Evolutionary conservation across 2,113 vertebrate genomes (phyloP).

Genomic region (Shinisaurus crocodilurus): DNA sequence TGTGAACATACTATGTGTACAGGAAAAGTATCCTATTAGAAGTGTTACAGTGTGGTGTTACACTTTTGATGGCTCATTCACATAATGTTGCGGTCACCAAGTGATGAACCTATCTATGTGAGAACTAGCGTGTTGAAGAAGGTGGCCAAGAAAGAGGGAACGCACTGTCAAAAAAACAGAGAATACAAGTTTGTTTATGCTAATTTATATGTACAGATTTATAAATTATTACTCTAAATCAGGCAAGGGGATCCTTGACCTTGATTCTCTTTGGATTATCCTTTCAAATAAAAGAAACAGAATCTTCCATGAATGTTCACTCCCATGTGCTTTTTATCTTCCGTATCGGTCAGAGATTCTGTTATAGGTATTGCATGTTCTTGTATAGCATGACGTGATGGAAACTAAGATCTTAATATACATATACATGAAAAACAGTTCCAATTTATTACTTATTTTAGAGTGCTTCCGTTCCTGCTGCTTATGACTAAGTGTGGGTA

Average conservation of each 20-base stretch:
- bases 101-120: neutral
- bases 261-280: neutral
- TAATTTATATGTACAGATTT: neutral
- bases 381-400: constrained; percentile 73
- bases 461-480: constrained; percentile 75
- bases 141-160: no score
- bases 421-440: constrained; percentile 63
- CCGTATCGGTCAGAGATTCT: constrained; percentile 36
- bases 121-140: neutral
- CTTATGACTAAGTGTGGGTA: constrained; percentile 82
- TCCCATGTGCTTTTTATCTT: neutral
- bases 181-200: no score
- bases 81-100: neutral
- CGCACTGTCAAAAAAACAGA: no score
- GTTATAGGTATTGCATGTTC: constrained; percentile 19
- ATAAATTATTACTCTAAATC: neutral
- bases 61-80: neutral
- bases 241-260: neutral
- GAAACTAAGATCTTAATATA: constrained; percentile 76
- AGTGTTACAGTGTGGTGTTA: neutral
- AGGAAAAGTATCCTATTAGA: neutral
- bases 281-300: neutral
- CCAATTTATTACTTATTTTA: constrained; percentile 74
- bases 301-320: accelerated
- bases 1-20: no score